Percentiles rank a stretch among this genome's conserved stretches.
phyloP scores from a whole-genome alignment of 2,888 invertebrate genomes.

The Aleiodes alternator region DNA sequence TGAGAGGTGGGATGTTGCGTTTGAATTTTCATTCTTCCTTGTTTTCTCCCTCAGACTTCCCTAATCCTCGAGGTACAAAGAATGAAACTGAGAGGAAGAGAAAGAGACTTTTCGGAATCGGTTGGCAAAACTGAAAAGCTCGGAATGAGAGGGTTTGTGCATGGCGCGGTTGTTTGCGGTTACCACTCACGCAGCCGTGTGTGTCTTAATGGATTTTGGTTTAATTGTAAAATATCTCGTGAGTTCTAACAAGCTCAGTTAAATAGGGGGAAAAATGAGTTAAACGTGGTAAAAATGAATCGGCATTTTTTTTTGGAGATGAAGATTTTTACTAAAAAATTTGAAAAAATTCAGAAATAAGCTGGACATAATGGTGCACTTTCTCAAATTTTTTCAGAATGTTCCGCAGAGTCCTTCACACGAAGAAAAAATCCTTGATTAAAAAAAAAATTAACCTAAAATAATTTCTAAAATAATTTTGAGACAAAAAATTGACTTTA shows the following conservation, averaged over 20 bases:
- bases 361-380: too few species aligned
- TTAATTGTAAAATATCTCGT: slow-evolving; percentile 72
- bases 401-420: too few species aligned
- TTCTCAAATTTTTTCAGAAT: too few species aligned
- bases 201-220: slow-evolving; percentile 72
- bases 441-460: too few species aligned
- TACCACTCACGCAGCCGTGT: slow-evolving; percentile 42
- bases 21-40: slow-evolving; percentile 16
- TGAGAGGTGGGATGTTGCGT: slow-evolving; percentile 8
- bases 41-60: neutral
- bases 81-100: slow-evolving; percentile 36
- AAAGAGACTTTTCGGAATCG: neutral
- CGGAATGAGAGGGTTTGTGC: slow-evolving; percentile 6
- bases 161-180: slow-evolving; percentile 35
- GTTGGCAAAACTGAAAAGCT: slow-evolving; percentile 32
- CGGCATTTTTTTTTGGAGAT: too few species aligned
- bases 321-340: too few species aligned
- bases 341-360: neutral
- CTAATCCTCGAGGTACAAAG: slow-evolving; percentile 4
- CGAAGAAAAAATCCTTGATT: too few species aligned
- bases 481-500: too few species aligned
- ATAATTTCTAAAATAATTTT: too few species aligned
- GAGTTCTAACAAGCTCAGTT: slow-evolving; percentile 58
- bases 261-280: neutral
- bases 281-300: too few species aligned